Evolutionary conservation across 2,113 vertebrate genomes (phyloP).

Genomic region (Nothocercus nigrocapillus): DNA sequence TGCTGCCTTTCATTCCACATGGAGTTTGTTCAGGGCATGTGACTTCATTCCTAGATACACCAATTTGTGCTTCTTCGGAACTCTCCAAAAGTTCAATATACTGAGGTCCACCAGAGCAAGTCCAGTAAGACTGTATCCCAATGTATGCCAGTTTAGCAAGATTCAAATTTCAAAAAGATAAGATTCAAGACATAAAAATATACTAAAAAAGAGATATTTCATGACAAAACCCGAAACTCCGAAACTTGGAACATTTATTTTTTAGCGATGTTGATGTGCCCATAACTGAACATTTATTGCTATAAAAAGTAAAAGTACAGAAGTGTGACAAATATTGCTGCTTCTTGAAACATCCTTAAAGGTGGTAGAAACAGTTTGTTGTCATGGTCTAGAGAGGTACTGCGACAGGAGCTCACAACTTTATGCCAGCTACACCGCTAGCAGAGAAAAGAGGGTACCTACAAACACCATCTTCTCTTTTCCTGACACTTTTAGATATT

Average conservation of each 20-base stretch:
- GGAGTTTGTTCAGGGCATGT: neutral
- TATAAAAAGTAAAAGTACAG: neutral
- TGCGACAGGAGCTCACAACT: neutral
- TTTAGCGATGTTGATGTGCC: neutral
- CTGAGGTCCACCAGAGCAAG: neutral
- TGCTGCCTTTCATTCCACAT: neutral
- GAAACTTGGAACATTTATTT: neutral
- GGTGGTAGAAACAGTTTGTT: neutral
- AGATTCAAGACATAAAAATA: neutral
- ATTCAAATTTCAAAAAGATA: neutral
- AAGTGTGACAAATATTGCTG: neutral
- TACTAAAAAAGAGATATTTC: neutral
- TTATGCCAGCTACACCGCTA: neutral
- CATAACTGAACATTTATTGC: neutral
- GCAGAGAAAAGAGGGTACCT: neutral
- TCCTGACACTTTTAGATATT: neutral
- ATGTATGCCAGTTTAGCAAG: neutral
- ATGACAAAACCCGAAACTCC: neutral
- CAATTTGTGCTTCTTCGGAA: neutral
- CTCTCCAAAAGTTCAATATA: neutral
- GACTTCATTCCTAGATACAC: neutral
- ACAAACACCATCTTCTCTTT: neutral
- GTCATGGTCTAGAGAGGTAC: neutral
- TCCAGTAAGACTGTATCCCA: fast-evolving
- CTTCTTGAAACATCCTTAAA: neutral